Evolutionary conservation across 2,888 invertebrate genomes (phyloP).

Genomic region (Atethmia centrago): DNA sequence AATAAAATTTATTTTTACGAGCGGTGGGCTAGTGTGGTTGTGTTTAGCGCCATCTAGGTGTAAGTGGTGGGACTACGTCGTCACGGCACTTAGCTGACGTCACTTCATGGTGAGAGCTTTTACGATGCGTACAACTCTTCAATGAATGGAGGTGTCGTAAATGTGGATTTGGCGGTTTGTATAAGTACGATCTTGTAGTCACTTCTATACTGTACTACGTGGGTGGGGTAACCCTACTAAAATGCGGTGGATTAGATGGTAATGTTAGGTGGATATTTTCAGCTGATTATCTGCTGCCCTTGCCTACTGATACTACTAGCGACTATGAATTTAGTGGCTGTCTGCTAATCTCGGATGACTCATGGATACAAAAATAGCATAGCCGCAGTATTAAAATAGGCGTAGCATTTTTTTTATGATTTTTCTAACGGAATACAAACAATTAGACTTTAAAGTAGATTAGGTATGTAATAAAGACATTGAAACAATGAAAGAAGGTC

Average conservation of each 20-base stretch:
- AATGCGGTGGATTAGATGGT: constrained; percentile 23
- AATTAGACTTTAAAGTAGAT: neutral
- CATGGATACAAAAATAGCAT: constrained; percentile 22
- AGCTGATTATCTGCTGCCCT: constrained; percentile 22
- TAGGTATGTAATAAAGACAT: neutral
- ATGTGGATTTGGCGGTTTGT: constrained; percentile 79
- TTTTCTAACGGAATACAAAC: neutral
- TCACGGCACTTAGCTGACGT: constrained; percentile 75
- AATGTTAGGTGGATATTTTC: constrained; percentile 17
- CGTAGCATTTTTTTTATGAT: constrained; percentile 22
- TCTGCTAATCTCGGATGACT: constrained; percentile 33
- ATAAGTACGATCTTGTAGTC: constrained; percentile 55
- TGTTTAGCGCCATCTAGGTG: constrained; percentile 85
- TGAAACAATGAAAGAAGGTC: neutral
- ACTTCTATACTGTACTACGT: constrained; percentile 50
- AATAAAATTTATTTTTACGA: constrained; percentile 91
- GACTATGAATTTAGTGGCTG: constrained; percentile 13
- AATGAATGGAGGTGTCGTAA: constrained; percentile 85
- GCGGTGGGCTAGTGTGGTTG: constrained; percentile 75
- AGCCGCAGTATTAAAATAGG: neutral
- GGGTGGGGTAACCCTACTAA: constrained; percentile 35
- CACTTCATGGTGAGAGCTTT: constrained; percentile 79
- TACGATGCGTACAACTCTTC: constrained; percentile 80
- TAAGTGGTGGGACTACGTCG: constrained; percentile 74
- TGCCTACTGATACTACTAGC: constrained; percentile 17